Evolutionary conservation across 2,797 vertebrate genomes (phyloP).

Genomic region (Thalassophryne amazonica): DNA sequence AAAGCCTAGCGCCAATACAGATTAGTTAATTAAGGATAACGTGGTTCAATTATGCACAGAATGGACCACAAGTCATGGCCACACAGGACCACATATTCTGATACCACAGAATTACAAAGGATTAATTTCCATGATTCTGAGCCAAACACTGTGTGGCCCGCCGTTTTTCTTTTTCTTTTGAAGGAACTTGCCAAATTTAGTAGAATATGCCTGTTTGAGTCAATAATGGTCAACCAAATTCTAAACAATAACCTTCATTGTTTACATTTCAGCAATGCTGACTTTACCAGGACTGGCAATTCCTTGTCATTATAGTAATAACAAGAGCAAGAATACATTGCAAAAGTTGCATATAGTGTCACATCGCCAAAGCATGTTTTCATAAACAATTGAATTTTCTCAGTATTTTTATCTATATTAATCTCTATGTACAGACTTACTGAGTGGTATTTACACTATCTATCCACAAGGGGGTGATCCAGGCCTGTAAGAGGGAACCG

Average conservation of each 20-base stretch:
- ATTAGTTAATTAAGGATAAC: too few species aligned
- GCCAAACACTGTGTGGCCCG: too few species aligned
- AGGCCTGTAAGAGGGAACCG: constrained; percentile 56
- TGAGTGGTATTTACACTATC: constrained; percentile 83
- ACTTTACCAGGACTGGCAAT: constrained; percentile 9
- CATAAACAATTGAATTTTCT: constrained; percentile 59
- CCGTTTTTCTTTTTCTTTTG: too few species aligned
- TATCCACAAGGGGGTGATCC: constrained; percentile 76
- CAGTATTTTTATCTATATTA: constrained; percentile 69
- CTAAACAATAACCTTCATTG: background rate
- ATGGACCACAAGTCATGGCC: too few species aligned
- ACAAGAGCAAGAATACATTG: constrained; percentile 62
- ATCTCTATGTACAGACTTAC: constrained; percentile 74
- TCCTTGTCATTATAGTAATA: constrained; percentile 44
- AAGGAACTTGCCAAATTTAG: too few species aligned
- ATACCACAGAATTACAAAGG: too few species aligned
- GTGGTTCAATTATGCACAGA: too few species aligned
- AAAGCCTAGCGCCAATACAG: too few species aligned
- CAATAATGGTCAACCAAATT: background rate
- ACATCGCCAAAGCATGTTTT: constrained; percentile 66
- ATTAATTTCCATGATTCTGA: too few species aligned
- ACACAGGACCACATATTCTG: too few species aligned
- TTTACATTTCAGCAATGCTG: constrained; percentile 18
- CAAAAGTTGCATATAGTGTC: constrained; percentile 75
- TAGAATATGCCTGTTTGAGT: too few species aligned